Conservation (phyloP, 1,140 invertebrate genomes). For the Leptonema lineaticorne region DNA sequence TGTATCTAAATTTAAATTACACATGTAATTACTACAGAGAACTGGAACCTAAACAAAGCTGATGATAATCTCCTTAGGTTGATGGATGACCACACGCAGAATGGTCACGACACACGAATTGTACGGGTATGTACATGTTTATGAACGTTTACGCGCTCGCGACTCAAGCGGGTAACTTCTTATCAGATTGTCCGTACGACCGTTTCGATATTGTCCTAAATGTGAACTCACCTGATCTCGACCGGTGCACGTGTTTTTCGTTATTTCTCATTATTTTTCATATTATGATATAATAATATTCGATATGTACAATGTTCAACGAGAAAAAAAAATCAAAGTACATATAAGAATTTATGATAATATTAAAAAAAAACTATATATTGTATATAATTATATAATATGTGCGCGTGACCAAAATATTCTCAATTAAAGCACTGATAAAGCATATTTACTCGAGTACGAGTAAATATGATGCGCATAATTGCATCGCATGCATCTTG, state of each 20-base stretch:
- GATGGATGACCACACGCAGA: conserved; percentile 32
- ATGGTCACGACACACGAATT: conserved; percentile 28
- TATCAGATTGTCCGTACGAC: conserved; percentile 19
- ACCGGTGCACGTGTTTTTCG: background rate
- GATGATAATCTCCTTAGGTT: conserved; percentile 30
- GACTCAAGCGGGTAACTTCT: conserved; percentile 13
- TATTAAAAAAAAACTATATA: background rate
- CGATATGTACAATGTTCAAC: too few relatives aligned
- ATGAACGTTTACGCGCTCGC: background rate
- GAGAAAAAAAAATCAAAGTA: too few relatives aligned
- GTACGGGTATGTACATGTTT: too few relatives aligned
- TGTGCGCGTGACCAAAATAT: background rate
- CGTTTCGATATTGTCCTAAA: conserved; percentile 14
- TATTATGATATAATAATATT: too few relatives aligned
- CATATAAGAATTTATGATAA: too few relatives aligned
- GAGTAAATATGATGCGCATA: conserved; percentile 11
- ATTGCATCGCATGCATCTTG: conserved; percentile 20
- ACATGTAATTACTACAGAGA: conserved; percentile 25
- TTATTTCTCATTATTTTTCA: background rate
- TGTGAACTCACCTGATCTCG: conserved; percentile 7
- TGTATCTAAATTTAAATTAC: conserved; percentile 31
- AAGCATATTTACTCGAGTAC: background rate
- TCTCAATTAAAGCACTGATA: background rate
- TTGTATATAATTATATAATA: background rate
- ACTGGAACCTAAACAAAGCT: conserved; percentile 24